phyloP scores from a whole-genome alignment of 1,140 invertebrate species.

The Cyclina sinensis region DNA sequence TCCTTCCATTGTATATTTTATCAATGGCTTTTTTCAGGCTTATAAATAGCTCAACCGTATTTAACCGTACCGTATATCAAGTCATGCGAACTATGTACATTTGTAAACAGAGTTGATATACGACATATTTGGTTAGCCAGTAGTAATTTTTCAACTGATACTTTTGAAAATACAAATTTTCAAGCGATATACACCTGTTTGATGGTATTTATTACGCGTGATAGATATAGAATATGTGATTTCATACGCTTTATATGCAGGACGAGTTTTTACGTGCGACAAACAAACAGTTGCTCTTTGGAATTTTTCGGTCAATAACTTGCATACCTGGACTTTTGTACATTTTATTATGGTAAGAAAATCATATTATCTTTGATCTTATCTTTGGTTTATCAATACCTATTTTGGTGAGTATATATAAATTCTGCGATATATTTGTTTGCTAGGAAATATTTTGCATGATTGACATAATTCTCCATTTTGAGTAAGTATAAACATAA shows the following conservation, averaged over 20 bases:
- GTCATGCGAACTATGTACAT: not conserved
- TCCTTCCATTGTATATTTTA: slow-evolving; percentile 1
- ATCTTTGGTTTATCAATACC: too few relatives aligned
- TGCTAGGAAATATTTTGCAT: too few relatives aligned
- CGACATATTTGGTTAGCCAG: not conserved
- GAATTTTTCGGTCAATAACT: not conserved
- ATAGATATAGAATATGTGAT: too few relatives aligned
- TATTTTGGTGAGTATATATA: too few relatives aligned
- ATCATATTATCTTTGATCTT: not conserved
- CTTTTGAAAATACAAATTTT: not conserved
- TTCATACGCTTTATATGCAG: too few relatives aligned
- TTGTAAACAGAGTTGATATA: not conserved
- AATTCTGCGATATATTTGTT: too few relatives aligned
- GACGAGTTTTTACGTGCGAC: too few relatives aligned
- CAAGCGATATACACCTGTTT: too few relatives aligned
- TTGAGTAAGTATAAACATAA: too few relatives aligned
- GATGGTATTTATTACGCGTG: too few relatives aligned
- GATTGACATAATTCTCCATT: too few relatives aligned
- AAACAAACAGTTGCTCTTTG: too few relatives aligned
- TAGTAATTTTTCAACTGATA: not conserved
- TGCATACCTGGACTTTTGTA: not conserved
- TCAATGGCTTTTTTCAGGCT: slow-evolving; percentile 19
- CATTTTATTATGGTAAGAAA: slow-evolving; percentile 19
- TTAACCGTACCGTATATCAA: not conserved
- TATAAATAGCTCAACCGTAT: slow-evolving; percentile 13